phyloP scores from a whole-genome alignment of 2,797 vertebrate species.

The Takifugu rubripes region DNA sequence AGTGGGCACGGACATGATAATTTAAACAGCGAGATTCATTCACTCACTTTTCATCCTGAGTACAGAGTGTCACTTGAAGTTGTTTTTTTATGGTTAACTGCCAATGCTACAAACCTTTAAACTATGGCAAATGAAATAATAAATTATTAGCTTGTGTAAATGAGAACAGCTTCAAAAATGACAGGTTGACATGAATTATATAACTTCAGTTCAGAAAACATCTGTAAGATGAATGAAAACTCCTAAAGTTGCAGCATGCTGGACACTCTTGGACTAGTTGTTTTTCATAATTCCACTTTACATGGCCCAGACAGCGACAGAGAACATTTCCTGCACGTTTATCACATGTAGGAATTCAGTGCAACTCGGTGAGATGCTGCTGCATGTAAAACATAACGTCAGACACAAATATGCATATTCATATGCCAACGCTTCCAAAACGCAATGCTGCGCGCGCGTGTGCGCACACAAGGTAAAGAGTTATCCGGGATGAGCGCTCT shows the following conservation, averaged over 20 bases:
- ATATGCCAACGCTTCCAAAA: slow-evolving; percentile 30
- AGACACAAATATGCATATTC: slow-evolving; percentile 48
- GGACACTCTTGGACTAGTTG: too few species aligned
- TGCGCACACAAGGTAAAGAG: slow-evolving; percentile 15
- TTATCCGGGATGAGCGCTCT: slow-evolving; percentile 64
- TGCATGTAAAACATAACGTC: slow-evolving; percentile 20
- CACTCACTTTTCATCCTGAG: slow-evolving; percentile 67
- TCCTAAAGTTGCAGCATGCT: too few species aligned
- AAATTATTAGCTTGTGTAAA: not conserved
- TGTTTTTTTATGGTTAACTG: slow-evolving; percentile 24
- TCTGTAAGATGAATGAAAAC: not conserved
- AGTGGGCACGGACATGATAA: slow-evolving; percentile 77
- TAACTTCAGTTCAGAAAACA: slow-evolving; percentile 3
- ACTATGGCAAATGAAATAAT: not conserved
- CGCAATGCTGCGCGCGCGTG: slow-evolving; percentile 8
- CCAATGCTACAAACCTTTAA: not conserved
- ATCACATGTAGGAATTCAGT: too few species aligned
- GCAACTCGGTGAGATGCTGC: too few species aligned
- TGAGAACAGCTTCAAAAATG: not conserved
- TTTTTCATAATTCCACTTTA: too few species aligned
- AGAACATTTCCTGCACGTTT: too few species aligned
- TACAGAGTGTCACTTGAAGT: slow-evolving; percentile 61
- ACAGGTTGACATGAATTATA: not conserved
- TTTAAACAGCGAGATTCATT: slow-evolving; percentile 79
- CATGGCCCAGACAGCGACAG: too few species aligned